Evolutionary conservation across 1,140 invertebrate species (phyloP).

Genomic region (Aradophagus sp.): DNA sequence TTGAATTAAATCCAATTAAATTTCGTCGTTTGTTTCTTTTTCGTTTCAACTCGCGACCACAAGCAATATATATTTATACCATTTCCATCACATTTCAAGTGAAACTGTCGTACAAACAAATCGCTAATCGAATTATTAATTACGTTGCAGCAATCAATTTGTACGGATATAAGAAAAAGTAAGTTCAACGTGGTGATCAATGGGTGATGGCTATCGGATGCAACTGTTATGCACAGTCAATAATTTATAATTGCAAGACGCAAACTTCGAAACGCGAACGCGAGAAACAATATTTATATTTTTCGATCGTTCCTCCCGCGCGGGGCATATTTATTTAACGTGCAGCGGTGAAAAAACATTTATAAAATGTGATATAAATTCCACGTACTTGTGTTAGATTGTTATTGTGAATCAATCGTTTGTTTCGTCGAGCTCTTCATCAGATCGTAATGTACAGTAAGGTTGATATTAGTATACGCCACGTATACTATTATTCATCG

Average conservation of each 20-base stretch:
- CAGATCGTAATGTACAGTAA: slow-evolving; percentile 5
- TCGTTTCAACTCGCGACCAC: no score
- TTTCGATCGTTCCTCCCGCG: background rate
- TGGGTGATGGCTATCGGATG: slow-evolving; percentile 38
- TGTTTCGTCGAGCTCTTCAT: background rate
- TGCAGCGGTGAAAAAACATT: background rate
- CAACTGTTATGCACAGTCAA: slow-evolving; percentile 9
- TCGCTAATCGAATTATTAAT: slow-evolving; percentile 3
- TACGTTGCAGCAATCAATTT: slow-evolving; percentile 80
- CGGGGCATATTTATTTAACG: background rate
- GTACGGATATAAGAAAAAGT: slow-evolving; percentile 83
- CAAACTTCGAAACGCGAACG: slow-evolving; percentile 1
- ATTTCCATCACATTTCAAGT: background rate
- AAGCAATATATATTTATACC: no score
- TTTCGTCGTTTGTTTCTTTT: no score
- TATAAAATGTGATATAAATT: slow-evolving; percentile 6
- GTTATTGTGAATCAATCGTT: slow-evolving; percentile 1
- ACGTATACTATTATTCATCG: slow-evolving; percentile 7
- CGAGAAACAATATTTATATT: slow-evolving; percentile 8
- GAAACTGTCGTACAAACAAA: background rate
- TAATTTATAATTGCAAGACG: background rate
- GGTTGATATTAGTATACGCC: slow-evolving; percentile 29
- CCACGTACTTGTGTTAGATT: background rate
- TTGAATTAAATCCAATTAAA: no score
- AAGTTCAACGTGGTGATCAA: slow-evolving; percentile 22